A percentile compares a stretch with the other conserved stretches of the same genome.
Evolutionary conservation across 2,797 vertebrate species (phyloP).

Genomic region (Clangula hyemalis): DNA sequence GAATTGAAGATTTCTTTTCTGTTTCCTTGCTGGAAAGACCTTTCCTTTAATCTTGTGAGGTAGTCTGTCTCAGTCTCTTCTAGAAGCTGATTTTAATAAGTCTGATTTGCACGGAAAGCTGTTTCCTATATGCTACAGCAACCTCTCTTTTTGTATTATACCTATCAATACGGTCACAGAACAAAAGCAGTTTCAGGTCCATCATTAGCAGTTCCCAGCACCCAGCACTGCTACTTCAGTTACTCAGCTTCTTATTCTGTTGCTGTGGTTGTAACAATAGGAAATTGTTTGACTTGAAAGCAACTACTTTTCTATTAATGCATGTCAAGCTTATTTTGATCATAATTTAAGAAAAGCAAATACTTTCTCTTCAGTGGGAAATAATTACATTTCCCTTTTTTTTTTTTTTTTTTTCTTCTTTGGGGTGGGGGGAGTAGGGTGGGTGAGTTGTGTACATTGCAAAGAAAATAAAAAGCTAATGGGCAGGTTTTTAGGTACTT

Average conservation of each 20-base stretch:
- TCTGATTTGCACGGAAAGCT: background rate
- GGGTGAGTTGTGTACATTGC: background rate
- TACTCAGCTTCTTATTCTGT: background rate
- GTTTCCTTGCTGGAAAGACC: background rate
- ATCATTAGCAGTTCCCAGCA: background rate
- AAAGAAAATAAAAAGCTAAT: background rate
- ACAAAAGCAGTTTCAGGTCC: background rate
- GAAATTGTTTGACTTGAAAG: constrained; percentile 6
- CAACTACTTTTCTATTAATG: background rate
- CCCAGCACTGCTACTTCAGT: background rate
- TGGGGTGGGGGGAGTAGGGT: too few relatives aligned
- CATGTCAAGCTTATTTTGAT: background rate
- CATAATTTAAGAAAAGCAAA: background rate
- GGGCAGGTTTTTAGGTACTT: background rate
- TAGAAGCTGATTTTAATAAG: background rate
- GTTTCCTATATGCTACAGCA: background rate
- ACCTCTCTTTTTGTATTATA: background rate
- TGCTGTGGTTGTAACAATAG: background rate
- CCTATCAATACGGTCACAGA: background rate
- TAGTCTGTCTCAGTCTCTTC: background rate
- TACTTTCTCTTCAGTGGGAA: background rate
- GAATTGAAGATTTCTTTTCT: background rate
- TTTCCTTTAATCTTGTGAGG: background rate
- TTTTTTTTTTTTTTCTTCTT: background rate
- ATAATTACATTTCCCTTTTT: background rate